These are phyloP conservation scores for Helicoverpa armigera DNA, from an alignment of 1,140 invertebrate genomes.

Conservation along the genomic window DNA sequence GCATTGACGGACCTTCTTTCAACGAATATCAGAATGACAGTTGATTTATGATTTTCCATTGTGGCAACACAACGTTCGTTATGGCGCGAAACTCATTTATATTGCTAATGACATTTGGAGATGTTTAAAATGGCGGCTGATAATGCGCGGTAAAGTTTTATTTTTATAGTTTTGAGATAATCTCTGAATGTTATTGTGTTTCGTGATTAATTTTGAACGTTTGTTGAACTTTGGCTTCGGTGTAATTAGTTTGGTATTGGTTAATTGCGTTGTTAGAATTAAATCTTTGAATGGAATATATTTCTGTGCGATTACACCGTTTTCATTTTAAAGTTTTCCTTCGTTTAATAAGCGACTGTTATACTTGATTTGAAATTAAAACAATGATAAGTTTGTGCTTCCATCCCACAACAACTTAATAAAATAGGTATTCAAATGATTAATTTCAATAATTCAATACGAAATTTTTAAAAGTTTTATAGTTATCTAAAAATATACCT, in stretches of 20 bases:
- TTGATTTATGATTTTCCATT: constrained; percentile 83
- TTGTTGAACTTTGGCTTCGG: constrained; percentile 47
- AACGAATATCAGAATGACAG: constrained; percentile 80
- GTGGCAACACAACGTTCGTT: constrained; percentile 78
- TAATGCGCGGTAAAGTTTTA: constrained; percentile 52
- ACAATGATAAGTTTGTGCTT: too few relatives aligned
- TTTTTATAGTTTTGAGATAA: constrained; percentile 56
- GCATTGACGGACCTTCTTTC: constrained; percentile 81
- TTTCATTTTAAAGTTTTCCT: not conserved
- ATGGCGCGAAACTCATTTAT: constrained; percentile 73
- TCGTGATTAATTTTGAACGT: constrained; percentile 48
- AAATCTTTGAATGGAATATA: not conserved
- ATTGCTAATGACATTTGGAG: constrained; percentile 78
- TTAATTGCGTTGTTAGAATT: constrained; percentile 39
- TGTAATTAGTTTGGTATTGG: constrained; percentile 37
- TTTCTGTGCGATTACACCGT: not conserved
- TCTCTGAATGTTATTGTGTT: constrained; percentile 40
- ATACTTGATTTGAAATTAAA: too few relatives aligned
- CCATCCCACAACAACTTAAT: too few relatives aligned
- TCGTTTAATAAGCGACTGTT: too few relatives aligned
- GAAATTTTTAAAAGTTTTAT: too few relatives aligned
- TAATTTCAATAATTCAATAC: too few relatives aligned
- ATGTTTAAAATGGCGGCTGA: constrained; percentile 68
- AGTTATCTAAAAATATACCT: too few relatives aligned
- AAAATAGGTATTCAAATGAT: too few relatives aligned